A percentile compares a stretch with the other conserved stretches of the same genome.
Conservation (phyloP, 1,140 invertebrate species). For the Anagrus nilaparvatae region DNA sequence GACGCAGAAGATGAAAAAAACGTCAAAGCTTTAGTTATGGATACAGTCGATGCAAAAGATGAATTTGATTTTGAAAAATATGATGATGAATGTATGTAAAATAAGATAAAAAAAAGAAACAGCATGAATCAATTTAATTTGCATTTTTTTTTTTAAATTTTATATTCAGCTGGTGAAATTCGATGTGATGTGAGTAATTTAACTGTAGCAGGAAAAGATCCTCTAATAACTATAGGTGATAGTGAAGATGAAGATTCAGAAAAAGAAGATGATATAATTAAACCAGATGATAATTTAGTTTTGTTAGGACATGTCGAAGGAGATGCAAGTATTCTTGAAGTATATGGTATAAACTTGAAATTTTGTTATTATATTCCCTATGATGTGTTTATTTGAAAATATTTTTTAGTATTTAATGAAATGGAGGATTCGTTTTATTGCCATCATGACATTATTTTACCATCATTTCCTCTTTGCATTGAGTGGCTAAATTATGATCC, state of each 20-base stretch:
- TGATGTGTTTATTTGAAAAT: slow-evolving; percentile 6
- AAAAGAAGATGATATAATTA: slow-evolving; percentile 83
- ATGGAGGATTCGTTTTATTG: slow-evolving; percentile 80
- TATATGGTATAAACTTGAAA: slow-evolving; percentile 54
- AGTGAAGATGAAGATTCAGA: slow-evolving; percentile 67
- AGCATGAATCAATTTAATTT: slow-evolving; percentile 7
- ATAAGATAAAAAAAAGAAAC: slow-evolving; percentile 8
- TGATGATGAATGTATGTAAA: slow-evolving; percentile 53
- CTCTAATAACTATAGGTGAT: slow-evolving; percentile 43
- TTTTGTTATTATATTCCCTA: slow-evolving; percentile 2
- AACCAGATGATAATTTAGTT: slow-evolving; percentile 84
- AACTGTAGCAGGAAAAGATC: slow-evolving; percentile 46
- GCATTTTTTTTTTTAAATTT: slow-evolving; percentile 13
- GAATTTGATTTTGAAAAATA: slow-evolving; percentile 67
- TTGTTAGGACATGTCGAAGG: slow-evolving; percentile 77
- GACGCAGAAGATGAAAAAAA: slow-evolving; percentile 27
- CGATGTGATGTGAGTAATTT: slow-evolving; percentile 41
- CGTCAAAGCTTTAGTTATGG: no score
- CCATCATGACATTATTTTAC: slow-evolving; percentile 84
- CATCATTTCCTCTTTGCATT: slow-evolving; percentile 80
- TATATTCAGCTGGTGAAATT: slow-evolving; percentile 32
- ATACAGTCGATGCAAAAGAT: slow-evolving; percentile 35
- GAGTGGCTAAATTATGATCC: slow-evolving; percentile 87
- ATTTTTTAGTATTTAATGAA: slow-evolving; percentile 73
- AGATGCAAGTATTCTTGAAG: slow-evolving; percentile 76